Evolutionary conservation across 2,888 invertebrate species (phyloP), one percentile per base, ranked within the genome.

Genomic region (Anoplius nigerrimus): DNA sequence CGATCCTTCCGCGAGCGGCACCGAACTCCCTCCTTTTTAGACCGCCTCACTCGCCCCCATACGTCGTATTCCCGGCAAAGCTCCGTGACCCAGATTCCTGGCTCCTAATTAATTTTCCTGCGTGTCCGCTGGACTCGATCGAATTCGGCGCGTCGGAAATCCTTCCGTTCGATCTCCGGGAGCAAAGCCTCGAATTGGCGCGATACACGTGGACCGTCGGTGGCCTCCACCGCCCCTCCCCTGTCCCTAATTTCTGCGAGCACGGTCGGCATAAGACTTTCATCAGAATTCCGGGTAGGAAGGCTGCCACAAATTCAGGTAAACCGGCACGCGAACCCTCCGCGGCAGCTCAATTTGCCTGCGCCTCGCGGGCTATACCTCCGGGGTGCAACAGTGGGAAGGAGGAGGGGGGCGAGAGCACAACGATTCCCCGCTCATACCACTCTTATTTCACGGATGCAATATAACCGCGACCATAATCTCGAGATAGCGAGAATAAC

Each of bases 401-500:
- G n/a, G n/a, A n/a, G n/a, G n/a, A n/a, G n/a, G n/a, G n/a, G n/a
- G n/a, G n/a, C n/a, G 58, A 56, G 48, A n/a, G 27, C 16, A 34
- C 8, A 58, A 20, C 60, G 57, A 63, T 52, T 55, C 24, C 16
- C 45, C 18, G 48, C 43, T 60, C 57, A 43, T 62, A 62, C 53
- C 59, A 67, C 69, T 71, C 71, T 76, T 74, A 68, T 71, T 74
- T 64, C 59, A 60, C 62, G 57, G 70, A 52, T 55, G 64, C 61
- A 22, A 56, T 65, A 59, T 52, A 75, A 75, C 69, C 75, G 64
- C 75, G 75, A 70, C 56, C 67, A 69, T 72, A 71, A 76, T 75
- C 72, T 72, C 77, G 66, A 61, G 59, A 64, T 65, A 62, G 71
- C 63, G 60, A 62, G 62, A 65, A 62, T 69, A 74, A 72, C 75